Conservation (phyloP, 1,140 invertebrate genomes). For the Pectinophora gossypiella region DNA sequence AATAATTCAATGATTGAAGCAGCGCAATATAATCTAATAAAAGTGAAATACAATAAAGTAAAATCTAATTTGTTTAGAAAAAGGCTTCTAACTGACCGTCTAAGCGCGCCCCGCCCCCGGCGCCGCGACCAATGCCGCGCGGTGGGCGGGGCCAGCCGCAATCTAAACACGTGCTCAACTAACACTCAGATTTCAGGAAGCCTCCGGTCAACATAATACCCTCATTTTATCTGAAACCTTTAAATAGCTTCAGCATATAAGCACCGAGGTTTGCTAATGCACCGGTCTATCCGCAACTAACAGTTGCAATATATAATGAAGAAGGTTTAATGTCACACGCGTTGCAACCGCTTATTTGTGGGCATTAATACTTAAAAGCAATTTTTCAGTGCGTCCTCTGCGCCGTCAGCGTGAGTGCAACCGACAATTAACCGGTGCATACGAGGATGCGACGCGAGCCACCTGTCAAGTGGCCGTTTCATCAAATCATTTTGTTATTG, state of each 20-base stretch:
- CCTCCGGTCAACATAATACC: not conserved
- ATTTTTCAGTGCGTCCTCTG: conserved; percentile 60
- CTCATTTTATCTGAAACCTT: no score
- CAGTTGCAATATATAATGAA: conserved; percentile 37
- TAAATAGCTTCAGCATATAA: no score
- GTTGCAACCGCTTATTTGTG: conserved; percentile 52
- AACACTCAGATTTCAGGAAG: conserved; percentile 31
- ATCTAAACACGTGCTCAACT: conserved; percentile 39
- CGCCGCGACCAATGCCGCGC: conserved; percentile 49
- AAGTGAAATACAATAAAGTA: not conserved
- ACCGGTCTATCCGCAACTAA: conserved; percentile 29
- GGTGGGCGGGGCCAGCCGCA: conserved; percentile 53
- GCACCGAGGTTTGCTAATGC: no score
- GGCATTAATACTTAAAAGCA: conserved; percentile 58
- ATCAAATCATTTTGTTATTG: conserved; percentile 73
- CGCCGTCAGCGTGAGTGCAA: conserved; percentile 43
- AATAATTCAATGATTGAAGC: no score
- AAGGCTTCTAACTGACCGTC: conserved; percentile 56
- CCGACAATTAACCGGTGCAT: conserved; percentile 56
- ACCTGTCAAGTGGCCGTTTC: conserved; percentile 70
- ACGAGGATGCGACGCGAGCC: conserved; percentile 58
- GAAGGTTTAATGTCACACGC: conserved; percentile 45
- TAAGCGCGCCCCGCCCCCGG: conserved; percentile 64
- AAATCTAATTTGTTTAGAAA: conserved; percentile 13
- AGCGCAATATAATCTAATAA: not conserved